phyloP scores from a whole-genome alignment of 2,113 vertebrate species.

The Poecilia latipinna region DNA sequence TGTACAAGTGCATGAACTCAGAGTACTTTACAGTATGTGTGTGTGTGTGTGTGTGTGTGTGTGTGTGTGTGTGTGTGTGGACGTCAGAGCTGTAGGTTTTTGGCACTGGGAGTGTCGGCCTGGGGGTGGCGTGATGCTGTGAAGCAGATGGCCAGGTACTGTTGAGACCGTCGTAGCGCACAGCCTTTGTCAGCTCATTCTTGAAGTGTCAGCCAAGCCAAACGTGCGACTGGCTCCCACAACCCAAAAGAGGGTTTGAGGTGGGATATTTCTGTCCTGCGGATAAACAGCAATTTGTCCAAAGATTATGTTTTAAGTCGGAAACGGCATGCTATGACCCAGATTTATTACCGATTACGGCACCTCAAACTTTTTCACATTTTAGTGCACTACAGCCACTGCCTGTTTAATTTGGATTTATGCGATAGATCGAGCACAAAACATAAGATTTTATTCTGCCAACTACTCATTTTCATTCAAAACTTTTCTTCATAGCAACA shows the following conservation, averaged over 20 bases:
- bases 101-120: constrained; percentile 60
- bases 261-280: constrained; percentile 25
- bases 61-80: constrained; percentile 3
- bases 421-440: too few relatives aligned
- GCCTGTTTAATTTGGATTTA: too few relatives aligned
- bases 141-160: constrained; percentile 78
- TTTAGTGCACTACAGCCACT: too few relatives aligned
- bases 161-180: constrained; percentile 50
- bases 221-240: constrained; percentile 18
- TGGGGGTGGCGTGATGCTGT: constrained; percentile 66
- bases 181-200: constrained; percentile 44
- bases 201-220: constrained; percentile 41
- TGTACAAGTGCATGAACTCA: constrained; percentile 3
- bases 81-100: constrained; percentile 67
- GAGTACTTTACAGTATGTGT: background rate
- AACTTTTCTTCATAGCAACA: too few relatives aligned
- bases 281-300: background rate
- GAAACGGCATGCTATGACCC: background rate
- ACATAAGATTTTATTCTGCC: too few relatives aligned
- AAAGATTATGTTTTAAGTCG: background rate
- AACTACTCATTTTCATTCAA: too few relatives aligned
- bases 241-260: constrained; percentile 6
- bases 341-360: background rate
- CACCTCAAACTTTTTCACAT: background rate
- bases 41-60: background rate